Percentiles rank a stretch among this genome's conserved stretches.
These are phyloP conservation scores for Volucella inanis DNA, from an alignment of 2,888 invertebrate species.

Conservation along the genomic window DNA sequence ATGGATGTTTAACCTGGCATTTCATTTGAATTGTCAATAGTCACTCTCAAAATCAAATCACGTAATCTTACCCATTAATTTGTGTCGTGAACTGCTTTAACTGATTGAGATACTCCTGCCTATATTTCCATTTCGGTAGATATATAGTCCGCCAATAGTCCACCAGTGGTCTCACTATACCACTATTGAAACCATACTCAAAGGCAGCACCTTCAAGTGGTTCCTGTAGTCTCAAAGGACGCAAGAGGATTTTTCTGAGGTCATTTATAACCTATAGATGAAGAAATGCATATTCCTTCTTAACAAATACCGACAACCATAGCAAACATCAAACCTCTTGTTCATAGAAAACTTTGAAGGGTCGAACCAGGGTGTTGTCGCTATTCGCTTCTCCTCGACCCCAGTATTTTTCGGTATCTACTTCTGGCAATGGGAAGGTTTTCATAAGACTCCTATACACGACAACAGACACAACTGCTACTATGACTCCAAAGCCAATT, in stretches of 20 bases:
- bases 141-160: constrained; percentile 92
- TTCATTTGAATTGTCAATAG: background rate
- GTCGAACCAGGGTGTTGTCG: constrained; percentile 77
- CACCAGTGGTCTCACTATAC: constrained; percentile 87
- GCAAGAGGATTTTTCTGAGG: constrained; percentile 85
- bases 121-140: constrained; percentile 86
- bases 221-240: constrained; percentile 84
- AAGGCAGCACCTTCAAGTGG: constrained; percentile 89
- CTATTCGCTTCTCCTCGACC: constrained; percentile 79
- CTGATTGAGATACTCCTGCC: constrained; percentile 88
- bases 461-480: constrained; percentile 15
- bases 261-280: constrained; percentile 83
- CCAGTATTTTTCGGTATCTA: constrained; percentile 81
- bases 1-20: constrained; percentile 84
- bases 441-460: constrained; percentile 65
- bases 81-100: constrained; percentile 90
- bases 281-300: background rate
- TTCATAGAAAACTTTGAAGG: constrained; percentile 78
- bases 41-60: background rate
- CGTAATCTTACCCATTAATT: constrained; percentile 85
- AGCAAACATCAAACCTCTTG: constrained; percentile 78
- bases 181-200: constrained; percentile 91
- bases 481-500: constrained; percentile 3
- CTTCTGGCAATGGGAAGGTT: constrained; percentile 78
- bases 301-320: background rate